Conservation (phyloP, 2,888 invertebrate genomes). For the Zootermopsis nevadensis region DNA sequence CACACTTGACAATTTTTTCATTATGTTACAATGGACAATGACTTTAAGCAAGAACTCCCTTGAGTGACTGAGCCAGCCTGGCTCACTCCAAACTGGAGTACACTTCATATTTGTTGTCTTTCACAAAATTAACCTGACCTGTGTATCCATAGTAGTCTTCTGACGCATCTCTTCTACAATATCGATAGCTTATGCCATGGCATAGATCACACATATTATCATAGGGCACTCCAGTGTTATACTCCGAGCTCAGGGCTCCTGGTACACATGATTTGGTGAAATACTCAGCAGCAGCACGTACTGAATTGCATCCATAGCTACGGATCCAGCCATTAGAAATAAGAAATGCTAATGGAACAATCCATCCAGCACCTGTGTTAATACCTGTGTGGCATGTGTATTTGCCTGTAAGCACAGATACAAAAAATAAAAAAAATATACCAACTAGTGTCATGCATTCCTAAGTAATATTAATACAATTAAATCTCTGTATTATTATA, state of each 20-base stretch:
- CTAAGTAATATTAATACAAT: too few species aligned
- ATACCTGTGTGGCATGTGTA: constrained; percentile 93
- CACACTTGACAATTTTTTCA: too few species aligned
- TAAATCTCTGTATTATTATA: too few species aligned
- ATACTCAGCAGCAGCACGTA: constrained; percentile 91
- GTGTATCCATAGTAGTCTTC: constrained; percentile 92
- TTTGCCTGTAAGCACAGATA: constrained; percentile 65
- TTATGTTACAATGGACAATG: too few species aligned
- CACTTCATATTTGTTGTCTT: not conserved
- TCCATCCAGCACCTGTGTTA: constrained; percentile 96
- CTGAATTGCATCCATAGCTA: constrained; percentile 86
- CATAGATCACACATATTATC: constrained; percentile 95
- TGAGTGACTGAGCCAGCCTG: too few species aligned
- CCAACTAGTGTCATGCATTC: not conserved
- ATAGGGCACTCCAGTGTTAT: constrained; percentile 84
- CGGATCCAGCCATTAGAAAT: constrained; percentile 94
- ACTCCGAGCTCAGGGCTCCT: constrained; percentile 89
- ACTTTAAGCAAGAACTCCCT: not conserved
- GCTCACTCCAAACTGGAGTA: not conserved
- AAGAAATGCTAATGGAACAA: constrained; percentile 92
- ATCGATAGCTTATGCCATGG: constrained; percentile 79
- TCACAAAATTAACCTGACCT: constrained; percentile 63
- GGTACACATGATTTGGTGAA: constrained; percentile 97
- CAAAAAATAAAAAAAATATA: not conserved
- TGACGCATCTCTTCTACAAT: constrained; percentile 87